phyloP scores from a whole-genome alignment of 2,888 invertebrate species.

The Leptinotarsa tumamoca region DNA sequence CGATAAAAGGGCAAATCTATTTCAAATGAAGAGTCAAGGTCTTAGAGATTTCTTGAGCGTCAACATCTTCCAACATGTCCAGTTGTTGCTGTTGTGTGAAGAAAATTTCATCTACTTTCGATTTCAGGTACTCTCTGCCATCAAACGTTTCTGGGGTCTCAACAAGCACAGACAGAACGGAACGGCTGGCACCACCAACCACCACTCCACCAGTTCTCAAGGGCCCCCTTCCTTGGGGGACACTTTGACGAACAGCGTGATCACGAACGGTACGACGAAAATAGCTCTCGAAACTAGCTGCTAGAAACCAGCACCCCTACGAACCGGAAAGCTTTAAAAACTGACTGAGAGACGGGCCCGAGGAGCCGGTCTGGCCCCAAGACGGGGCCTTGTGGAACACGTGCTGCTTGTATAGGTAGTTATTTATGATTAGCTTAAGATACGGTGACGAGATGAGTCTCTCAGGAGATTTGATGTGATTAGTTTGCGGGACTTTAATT shows the following conservation, averaged over 20 bases:
- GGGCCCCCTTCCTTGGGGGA: conserved; percentile 86
- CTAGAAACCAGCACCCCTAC: conserved; percentile 49
- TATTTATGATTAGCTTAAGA: background rate
- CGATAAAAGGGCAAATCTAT: no score
- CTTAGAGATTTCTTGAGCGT: no score
- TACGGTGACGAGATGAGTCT: background rate
- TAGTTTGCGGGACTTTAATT: background rate
- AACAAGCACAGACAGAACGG: conserved; percentile 66
- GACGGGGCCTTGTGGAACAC: background rate
- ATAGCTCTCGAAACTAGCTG: conserved; percentile 71
- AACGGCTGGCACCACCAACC: conserved; percentile 74
- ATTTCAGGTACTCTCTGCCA: conserved; percentile 73
- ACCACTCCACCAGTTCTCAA: conserved; percentile 82
- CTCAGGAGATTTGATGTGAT: background rate
- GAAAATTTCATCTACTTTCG: no score
- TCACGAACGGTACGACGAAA: conserved; percentile 71
- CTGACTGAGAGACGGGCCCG: background rate
- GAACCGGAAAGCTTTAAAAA: conserved; percentile 2
- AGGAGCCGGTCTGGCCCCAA: background rate
- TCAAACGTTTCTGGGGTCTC: conserved; percentile 74
- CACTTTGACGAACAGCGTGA: conserved; percentile 78
- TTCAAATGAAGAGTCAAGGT: no score
- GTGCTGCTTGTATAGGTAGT: background rate
- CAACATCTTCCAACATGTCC: background rate
- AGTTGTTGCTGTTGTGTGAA: background rate